These are phyloP conservation scores for Sebastes trivittatus DNA, from an alignment of 2,797 vertebrate genomes.

Conservation along the genomic window DNA sequence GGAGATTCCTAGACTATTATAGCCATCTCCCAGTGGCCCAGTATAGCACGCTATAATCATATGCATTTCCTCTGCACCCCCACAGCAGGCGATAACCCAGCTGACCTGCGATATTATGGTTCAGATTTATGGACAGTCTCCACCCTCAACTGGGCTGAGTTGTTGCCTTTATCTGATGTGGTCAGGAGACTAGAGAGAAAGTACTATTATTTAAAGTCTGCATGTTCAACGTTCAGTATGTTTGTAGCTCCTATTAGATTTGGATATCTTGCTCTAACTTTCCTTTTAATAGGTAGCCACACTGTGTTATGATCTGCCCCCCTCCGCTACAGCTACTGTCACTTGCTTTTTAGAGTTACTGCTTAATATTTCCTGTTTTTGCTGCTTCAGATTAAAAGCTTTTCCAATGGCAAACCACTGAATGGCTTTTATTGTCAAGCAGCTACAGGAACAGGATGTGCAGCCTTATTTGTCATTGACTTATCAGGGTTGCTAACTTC, in stretches of 20 bases:
- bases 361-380: constrained; percentile 1
- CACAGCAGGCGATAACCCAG: constrained; percentile 37
- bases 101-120: constrained; percentile 46
- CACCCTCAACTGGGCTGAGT: constrained; percentile 17
- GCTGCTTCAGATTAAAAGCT: constrained; percentile 9
- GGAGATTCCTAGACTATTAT: constrained; percentile 12
- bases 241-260: neutral
- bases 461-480: neutral
- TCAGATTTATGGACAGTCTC: constrained; percentile 16
- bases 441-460: neutral
- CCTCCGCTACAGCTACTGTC: rapidly evolving
- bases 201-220: neutral
- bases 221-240: neutral
- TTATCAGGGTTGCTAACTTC: neutral
- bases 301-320: too few relatives aligned
- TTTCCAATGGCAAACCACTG: neutral
- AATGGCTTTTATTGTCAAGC: neutral
- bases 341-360: neutral
- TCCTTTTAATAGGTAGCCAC: neutral
- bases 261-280: neutral
- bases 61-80: constrained; percentile 17
- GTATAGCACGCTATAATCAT: constrained; percentile 40
- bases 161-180: constrained; percentile 1
- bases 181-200: neutral
- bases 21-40: neutral